A percentile compares a stretch with the other conserved stretches of the same genome.
phyloP scores from a whole-genome alignment of 1,140 invertebrate species.

The Mizuhopecten yessoensis region DNA sequence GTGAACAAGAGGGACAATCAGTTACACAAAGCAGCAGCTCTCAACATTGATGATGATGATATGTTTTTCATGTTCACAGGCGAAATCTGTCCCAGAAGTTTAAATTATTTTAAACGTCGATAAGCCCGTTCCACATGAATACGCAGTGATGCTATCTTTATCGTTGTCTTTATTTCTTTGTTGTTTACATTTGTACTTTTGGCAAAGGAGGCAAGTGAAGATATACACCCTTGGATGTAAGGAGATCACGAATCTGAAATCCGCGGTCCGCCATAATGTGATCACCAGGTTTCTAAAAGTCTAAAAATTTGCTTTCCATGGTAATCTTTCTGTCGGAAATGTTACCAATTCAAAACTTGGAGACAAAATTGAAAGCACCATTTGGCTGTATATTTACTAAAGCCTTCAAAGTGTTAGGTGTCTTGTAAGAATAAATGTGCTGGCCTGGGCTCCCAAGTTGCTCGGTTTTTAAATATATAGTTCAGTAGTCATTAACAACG shows the following conservation, averaged over 20 bases:
- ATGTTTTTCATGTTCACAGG: conserved; percentile 45
- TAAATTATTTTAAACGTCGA: conserved; percentile 46
- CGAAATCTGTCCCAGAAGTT: conserved; percentile 43
- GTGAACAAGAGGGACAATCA: conserved; percentile 45
- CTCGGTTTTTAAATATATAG: conserved; percentile 35
- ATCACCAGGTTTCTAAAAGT: conserved; percentile 25
- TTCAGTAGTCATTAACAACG: conserved; percentile 46
- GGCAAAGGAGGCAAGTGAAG: conserved; percentile 52
- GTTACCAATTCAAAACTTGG: conserved; percentile 45
- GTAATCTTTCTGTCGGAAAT: conserved; percentile 49
- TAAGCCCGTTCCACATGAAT: conserved; percentile 55
- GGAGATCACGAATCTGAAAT: conserved; percentile 47
- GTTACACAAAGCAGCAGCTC: neutral
- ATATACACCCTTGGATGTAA: neutral
- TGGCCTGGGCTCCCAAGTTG: too few species aligned
- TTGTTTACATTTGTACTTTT: conserved; percentile 30
- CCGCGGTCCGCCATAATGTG: conserved; percentile 52
- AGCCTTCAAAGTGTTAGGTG: too few species aligned
- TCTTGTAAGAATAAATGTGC: too few species aligned
- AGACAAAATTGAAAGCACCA: conserved; percentile 49
- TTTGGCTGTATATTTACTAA: conserved; percentile 45
- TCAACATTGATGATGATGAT: conserved; percentile 15
- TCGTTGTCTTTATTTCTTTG: conserved; percentile 48
- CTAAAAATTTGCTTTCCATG: conserved; percentile 45
- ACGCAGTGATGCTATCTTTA: conserved; percentile 50